Conservation (phyloP, 2,888 invertebrate genomes). For the Poecilobothrus nobilitatus region DNA sequence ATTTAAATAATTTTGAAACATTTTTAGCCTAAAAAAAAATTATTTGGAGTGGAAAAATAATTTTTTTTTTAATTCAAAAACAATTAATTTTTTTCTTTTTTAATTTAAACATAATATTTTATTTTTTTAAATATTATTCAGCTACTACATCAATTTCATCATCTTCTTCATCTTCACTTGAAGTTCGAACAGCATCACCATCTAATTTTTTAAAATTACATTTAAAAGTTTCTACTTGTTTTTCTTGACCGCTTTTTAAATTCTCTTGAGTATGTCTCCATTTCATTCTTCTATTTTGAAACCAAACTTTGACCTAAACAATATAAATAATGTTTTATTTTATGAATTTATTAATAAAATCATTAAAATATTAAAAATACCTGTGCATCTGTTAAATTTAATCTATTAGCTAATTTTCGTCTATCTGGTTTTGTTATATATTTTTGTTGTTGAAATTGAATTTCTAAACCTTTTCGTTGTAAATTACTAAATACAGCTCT, state of each 20-base stretch:
- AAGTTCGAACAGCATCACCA: conserved; percentile 12
- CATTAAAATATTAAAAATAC: conserved; percentile 42
- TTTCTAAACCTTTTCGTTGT: conserved; percentile 87
- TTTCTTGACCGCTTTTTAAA: conserved; percentile 40
- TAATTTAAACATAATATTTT: too few relatives aligned
- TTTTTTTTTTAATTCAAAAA: too few relatives aligned
- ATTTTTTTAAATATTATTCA: background rate
- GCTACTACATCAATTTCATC: conserved; percentile 39
- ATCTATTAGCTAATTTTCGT: conserved; percentile 79
- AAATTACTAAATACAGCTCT: conserved; percentile 90
- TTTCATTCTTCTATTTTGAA: conserved; percentile 82
- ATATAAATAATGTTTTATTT: conserved; percentile 10
- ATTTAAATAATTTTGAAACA: too few relatives aligned
- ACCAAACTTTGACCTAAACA: conserved; percentile 81
- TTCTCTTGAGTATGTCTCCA: conserved; percentile 74
- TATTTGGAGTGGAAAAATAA: too few relatives aligned
- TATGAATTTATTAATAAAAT: too few relatives aligned
- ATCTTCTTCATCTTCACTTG: conserved; percentile 32
- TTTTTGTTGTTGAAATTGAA: conserved; percentile 86
- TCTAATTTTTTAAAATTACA: background rate
- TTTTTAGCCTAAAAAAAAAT: too few relatives aligned
- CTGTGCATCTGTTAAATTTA: conserved; percentile 90
- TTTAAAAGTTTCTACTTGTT: conserved; percentile 26
- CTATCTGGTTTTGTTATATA: conserved; percentile 94
- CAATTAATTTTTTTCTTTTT: too few relatives aligned